Evolutionary conservation across 53 echinoderm and acorn worm genomes (phyloP), one percentile per base, ranked within the genome.

Genomic region (Henricia sp.): DNA sequence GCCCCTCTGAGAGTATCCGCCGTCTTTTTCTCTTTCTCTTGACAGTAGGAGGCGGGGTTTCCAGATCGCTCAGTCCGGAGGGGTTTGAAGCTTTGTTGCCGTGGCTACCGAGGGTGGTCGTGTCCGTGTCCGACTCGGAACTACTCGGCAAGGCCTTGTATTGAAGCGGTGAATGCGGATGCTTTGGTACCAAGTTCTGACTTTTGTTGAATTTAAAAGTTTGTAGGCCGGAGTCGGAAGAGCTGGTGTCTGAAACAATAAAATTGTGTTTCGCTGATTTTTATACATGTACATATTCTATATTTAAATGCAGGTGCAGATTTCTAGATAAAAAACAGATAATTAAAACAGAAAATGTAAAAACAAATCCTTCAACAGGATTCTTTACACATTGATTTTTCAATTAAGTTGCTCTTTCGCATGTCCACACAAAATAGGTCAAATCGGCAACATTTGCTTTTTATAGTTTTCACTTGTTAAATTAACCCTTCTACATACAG

Each of bases 1-100:
- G 52, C 6, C 80, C 77, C 50, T 89, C 88, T 10, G 88, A 92
- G 2, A 85, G 80, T 34, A 85, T 89, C 43, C 88, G 63, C 48
- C 50, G 68, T 63, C 89, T 85, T 25, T 44, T 89, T 70, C 10
- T 82, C 62, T 48, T 85, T 21, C 50, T 73, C 43, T 42, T 86
- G 21, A 66, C 51, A 0, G 74, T 60, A 48, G 88, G 67, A 53
- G 74, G 83, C 16, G 82, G 68, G 12, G 70, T 56, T 33, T 87
- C 88, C 5, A 78, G 70, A 36, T 87, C 88, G n/a, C 70, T 80
- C 1, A 70, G 43, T 34, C 71, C 58, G 37, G 32, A 42, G 29
- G 59, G 38, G 42, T 60, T 78, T 20, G 50, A 62, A 64, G 2
- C 39, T 24, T 37, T 27, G 20, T 80, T 1, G 1, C 27, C 30